Percentiles rank a stretch among this genome's conserved stretches.
Conservation (phyloP, 1,140 invertebrate genomes). For the Caerostris extrusa region DNA sequence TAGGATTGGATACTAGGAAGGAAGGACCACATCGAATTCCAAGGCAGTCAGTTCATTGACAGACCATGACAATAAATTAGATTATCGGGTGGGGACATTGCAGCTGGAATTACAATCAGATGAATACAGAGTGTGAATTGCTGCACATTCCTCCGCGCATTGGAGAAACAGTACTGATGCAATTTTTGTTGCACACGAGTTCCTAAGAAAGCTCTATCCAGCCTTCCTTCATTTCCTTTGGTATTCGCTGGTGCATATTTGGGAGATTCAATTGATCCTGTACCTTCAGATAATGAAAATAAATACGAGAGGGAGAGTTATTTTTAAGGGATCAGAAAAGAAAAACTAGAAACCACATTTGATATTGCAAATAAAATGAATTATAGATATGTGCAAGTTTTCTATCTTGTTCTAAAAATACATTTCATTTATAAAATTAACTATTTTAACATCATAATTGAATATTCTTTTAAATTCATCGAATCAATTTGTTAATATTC, state of each 20-base stretch:
- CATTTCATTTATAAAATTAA: no score
- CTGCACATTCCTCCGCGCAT: neutral
- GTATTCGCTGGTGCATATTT: neutral
- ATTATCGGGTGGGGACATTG: constrained; percentile 34
- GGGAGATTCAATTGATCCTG: neutral
- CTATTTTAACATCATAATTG: no score
- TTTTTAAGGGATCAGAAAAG: no score
- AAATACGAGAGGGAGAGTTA: no score
- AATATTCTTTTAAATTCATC: no score
- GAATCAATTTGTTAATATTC: no score
- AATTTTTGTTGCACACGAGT: neutral
- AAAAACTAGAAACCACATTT: no score
- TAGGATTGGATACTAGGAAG: constrained; percentile 6
- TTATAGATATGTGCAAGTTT: no score
- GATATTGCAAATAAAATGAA: no score
- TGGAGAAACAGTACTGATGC: constrained; percentile 2
- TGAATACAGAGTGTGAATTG: neutral
- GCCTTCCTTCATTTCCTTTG: neutral
- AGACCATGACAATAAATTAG: constrained; percentile 41
- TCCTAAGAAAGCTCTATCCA: neutral
- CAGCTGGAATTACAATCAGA: constrained; percentile 22
- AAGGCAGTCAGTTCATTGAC: constrained; percentile 36
- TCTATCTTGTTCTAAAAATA: no score
- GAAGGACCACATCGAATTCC: constrained; percentile 21
- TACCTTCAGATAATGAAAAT: neutral